Percentiles rank a stretch among this genome's conserved stretches.
Evolutionary conservation across 2,888 invertebrate species (phyloP).

Genomic region (Volucella zonaria): DNA sequence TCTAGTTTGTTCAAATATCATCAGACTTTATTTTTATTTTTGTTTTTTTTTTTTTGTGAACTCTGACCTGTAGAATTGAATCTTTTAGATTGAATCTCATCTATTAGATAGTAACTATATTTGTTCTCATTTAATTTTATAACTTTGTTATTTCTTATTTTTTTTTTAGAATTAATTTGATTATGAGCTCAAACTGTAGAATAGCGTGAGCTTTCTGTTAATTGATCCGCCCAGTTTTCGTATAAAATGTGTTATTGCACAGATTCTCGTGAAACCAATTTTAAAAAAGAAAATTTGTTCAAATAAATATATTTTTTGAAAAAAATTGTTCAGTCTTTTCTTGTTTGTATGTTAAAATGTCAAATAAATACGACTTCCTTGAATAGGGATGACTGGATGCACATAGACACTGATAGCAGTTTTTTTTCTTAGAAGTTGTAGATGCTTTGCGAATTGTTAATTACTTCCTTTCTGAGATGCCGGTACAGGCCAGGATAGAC

Average conservation of each 20-base stretch:
- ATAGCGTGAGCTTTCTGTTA: constrained; percentile 16
- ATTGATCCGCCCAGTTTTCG: constrained; percentile 46
- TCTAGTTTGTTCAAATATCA: constrained; percentile 24
- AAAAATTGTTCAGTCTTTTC: neutral
- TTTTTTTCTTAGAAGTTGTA: no score
- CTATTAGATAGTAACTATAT: constrained; percentile 11
- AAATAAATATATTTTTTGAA: constrained; percentile 33
- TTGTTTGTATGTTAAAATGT: neutral
- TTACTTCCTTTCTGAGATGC: no score
- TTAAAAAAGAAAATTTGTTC: constrained; percentile 10
- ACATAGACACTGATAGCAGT: no score
- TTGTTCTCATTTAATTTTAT: constrained; percentile 26
- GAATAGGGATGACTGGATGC: no score
- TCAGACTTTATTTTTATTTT: constrained; percentile 11
- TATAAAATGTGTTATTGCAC: constrained; percentile 31
- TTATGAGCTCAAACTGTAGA: constrained; percentile 33
- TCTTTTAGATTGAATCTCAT: constrained; percentile 6
- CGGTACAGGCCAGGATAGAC: no score
- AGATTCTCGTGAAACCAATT: constrained; percentile 26
- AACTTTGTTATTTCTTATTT: constrained; percentile 30
- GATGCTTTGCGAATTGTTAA: no score
- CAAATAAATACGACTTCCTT: neutral
- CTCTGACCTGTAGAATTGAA: constrained; percentile 11
- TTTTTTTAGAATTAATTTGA: constrained; percentile 50
- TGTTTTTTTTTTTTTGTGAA: neutral